Evolutionary conservation across 2,113 vertebrate genomes (phyloP).

Genomic region (Uropsilus gracilis): DNA sequence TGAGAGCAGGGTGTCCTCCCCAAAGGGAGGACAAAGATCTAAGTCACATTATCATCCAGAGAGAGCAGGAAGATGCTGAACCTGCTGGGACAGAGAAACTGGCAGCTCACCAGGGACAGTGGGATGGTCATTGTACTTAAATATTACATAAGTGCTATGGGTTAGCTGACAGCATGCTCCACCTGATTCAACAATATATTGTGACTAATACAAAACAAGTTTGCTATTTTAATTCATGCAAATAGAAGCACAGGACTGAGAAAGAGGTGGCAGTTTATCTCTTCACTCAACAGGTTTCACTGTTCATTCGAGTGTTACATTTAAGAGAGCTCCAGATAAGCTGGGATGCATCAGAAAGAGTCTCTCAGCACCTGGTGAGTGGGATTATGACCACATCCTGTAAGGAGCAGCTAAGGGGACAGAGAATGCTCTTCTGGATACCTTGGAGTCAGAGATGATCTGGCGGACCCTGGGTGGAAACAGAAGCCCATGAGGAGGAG

Average conservation of each 20-base stretch:
- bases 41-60: background rate
- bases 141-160: background rate
- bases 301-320: background rate
- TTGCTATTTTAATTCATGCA: background rate
- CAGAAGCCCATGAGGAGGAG: background rate
- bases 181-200: background rate
- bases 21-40: background rate
- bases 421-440: background rate
- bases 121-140: slow-evolving; percentile 50
- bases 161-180: slow-evolving; percentile 34
- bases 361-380: slow-evolving; percentile 39
- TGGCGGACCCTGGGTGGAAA: background rate
- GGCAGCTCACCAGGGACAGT: slow-evolving; percentile 48
- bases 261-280: slow-evolving; percentile 15
- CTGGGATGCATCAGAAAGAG: background rate
- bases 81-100: slow-evolving; percentile 40
- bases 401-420: background rate
- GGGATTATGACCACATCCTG: background rate
- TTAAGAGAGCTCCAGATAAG: slow-evolving; percentile 7
- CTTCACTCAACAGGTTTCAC: background rate
- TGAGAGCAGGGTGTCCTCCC: background rate
- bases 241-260: background rate
- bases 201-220: background rate
- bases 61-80: background rate
- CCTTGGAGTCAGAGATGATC: background rate